Evolutionary conservation across 1,140 invertebrate genomes (phyloP).

Genomic region (Eurosta solidaginis): DNA sequence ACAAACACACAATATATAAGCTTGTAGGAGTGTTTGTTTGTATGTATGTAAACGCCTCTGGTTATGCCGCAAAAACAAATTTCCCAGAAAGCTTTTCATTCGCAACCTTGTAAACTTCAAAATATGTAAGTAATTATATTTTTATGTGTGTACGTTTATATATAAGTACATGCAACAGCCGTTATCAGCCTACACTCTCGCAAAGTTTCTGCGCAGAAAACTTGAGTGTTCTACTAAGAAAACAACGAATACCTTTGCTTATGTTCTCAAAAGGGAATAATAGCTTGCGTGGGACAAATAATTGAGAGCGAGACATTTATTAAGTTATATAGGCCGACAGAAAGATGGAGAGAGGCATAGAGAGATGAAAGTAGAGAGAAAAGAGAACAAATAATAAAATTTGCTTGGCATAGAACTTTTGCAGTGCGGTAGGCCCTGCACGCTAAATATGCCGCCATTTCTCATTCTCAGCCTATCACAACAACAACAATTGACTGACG

Average conservation of each 20-base stretch:
- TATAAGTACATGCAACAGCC: not conserved
- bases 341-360: not conserved
- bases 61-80: not conserved
- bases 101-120: constrained; percentile 44
- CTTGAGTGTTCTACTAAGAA: no score
- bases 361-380: not conserved
- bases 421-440: not conserved
- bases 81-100: constrained; percentile 52
- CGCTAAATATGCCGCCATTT: not conserved
- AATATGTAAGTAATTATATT: not conserved
- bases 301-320: no score
- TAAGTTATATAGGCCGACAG: no score
- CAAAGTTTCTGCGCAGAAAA: no score
- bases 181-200: no score
- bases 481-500: not conserved
- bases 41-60: not conserved
- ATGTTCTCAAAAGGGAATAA: no score
- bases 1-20: no score
- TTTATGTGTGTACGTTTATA: not conserved
- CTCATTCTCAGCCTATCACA: not conserved
- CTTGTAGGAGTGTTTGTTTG: no score
- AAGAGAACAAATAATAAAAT: no score
- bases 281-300: no score
- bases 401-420: no score
- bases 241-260: no score